Evolutionary conservation across 1,140 invertebrate genomes (phyloP).

Genomic region (Drosophila insularis): DNA sequence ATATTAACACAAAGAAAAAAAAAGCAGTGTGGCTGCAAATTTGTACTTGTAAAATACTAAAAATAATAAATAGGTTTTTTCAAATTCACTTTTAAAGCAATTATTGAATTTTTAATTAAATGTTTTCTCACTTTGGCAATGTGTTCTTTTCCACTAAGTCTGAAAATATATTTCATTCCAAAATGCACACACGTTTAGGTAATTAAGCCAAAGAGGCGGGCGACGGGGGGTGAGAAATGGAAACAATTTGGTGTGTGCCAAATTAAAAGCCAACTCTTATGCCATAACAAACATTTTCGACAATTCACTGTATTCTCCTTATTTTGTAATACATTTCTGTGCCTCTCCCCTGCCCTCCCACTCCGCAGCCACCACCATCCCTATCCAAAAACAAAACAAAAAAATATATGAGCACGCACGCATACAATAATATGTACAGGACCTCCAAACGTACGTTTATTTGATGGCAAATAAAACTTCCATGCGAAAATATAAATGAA

Average conservation of each 20-base stretch:
- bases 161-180: slow-evolving; percentile 24
- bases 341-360: neutral
- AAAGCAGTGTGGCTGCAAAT: slow-evolving; percentile 1
- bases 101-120: slow-evolving; percentile 8
- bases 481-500: slow-evolving; percentile 54
- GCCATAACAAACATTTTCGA: slow-evolving; percentile 51
- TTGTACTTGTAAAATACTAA: neutral
- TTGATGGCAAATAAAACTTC: slow-evolving; percentile 64
- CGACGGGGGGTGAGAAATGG: neutral
- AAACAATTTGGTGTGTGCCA: slow-evolving; percentile 39
- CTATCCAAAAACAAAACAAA: neutral
- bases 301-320: slow-evolving; percentile 29
- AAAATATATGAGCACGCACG: slow-evolving; percentile 33
- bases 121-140: slow-evolving; percentile 12
- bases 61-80: neutral
- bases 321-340: slow-evolving; percentile 44
- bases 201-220: slow-evolving; percentile 21
- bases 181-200: slow-evolving; percentile 40
- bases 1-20: neutral
- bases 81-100: neutral
- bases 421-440: slow-evolving; percentile 50
- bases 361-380: neutral
- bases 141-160: neutral
- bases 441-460: slow-evolving; percentile 37
- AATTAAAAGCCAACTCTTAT: slow-evolving; percentile 48